Conservation (phyloP, 2,113 vertebrate genomes). For the Prunella fulvescens region DNA sequence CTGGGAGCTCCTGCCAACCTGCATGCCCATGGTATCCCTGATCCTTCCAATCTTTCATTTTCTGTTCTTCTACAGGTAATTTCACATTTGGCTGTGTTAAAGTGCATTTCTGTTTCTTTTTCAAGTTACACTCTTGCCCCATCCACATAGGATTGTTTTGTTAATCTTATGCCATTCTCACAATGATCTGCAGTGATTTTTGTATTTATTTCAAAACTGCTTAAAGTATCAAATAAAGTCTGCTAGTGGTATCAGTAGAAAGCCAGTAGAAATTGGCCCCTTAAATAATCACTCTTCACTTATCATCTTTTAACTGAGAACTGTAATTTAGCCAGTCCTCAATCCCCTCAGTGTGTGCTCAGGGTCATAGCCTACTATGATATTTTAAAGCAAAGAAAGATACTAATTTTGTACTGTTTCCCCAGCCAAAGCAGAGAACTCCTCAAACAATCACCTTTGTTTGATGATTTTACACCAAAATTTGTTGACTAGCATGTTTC, state of each 20-base stretch:
- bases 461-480: neutral
- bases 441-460: neutral
- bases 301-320: neutral
- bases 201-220: neutral
- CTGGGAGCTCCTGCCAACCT: neutral
- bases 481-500: neutral
- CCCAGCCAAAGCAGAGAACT: neutral
- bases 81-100: neutral
- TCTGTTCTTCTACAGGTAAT: neutral
- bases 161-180: neutral
- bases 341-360: neutral
- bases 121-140: neutral
- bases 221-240: neutral
- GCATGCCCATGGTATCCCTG: neutral
- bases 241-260: neutral
- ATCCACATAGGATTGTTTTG: neutral
- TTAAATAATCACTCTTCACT: neutral
- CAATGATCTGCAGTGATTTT: neutral
- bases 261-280: neutral
- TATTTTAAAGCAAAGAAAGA: neutral
- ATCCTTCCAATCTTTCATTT: neutral
- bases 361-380: neutral
- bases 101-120: neutral
- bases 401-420: neutral
- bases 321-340: neutral